phyloP scores from a whole-genome alignment of 2,888 invertebrate species.

The Ophion slaviceki region DNA sequence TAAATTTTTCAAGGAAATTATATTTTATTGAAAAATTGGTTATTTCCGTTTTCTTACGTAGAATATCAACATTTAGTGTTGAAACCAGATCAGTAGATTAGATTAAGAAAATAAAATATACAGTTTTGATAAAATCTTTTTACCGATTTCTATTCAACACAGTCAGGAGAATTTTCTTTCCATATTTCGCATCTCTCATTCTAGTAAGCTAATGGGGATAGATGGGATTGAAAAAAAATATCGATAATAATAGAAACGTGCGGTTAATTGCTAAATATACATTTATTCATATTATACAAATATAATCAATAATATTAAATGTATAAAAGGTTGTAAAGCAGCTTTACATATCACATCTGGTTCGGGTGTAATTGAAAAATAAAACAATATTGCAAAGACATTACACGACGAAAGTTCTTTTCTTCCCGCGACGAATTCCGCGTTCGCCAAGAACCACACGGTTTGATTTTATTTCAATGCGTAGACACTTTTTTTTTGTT shows the following conservation, averaged over 20 bases:
- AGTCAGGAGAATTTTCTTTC: neutral
- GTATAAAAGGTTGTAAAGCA: constrained; percentile 81
- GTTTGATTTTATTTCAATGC: constrained; percentile 50
- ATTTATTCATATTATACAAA: constrained; percentile 76
- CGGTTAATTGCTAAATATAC: constrained; percentile 68
- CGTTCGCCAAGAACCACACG: constrained; percentile 52
- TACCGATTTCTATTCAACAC: neutral
- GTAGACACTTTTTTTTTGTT: constrained; percentile 11
- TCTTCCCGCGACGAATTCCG: constrained; percentile 13
- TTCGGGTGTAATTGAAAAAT: constrained; percentile 70
- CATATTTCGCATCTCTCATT: neutral
- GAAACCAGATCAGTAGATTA: no score
- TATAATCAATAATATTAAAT: constrained; percentile 78
- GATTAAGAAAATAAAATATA: no score
- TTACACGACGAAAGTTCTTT: constrained; percentile 21
- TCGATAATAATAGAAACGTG: neutral
- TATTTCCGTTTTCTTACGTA: no score
- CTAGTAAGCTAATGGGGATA: no score
- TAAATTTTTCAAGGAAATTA: no score
- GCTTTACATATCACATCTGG: constrained; percentile 83
- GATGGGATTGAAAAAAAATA: neutral
- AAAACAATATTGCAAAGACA: constrained; percentile 34
- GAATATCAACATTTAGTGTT: no score
- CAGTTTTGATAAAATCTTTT: neutral
- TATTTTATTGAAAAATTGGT: no score